Conservation (phyloP, 1,140 invertebrate species). For the Conus betulinus region DNA sequence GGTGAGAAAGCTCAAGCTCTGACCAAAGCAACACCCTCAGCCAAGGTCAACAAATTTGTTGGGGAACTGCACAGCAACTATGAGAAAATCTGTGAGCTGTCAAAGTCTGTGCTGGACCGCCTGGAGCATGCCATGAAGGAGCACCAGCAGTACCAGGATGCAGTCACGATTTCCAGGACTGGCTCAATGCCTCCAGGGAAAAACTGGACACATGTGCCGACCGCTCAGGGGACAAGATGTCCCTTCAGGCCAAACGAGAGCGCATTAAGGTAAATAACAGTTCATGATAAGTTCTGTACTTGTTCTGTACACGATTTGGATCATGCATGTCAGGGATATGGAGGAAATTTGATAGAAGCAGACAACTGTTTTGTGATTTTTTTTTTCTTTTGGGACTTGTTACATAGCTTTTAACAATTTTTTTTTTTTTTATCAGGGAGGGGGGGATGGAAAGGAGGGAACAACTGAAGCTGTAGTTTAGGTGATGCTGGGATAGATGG, state of each 20-base stretch:
- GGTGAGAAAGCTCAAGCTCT: constrained; percentile 93
- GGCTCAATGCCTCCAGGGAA: constrained; percentile 90
- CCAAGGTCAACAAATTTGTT: constrained; percentile 84
- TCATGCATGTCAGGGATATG: too few relatives aligned
- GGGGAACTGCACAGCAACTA: constrained; percentile 93
- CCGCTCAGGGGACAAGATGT: constrained; percentile 89
- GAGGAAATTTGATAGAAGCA: too few relatives aligned
- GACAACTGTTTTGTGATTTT: too few relatives aligned
- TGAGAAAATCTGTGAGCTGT: constrained; percentile 90
- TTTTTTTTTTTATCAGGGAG: too few relatives aligned
- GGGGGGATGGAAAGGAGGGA: too few relatives aligned
- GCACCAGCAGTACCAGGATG: constrained; percentile 91
- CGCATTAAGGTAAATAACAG: constrained; percentile 82
- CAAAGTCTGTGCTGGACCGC: constrained; percentile 88
- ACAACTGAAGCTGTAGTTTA: too few relatives aligned
- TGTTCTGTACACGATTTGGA: background rate
- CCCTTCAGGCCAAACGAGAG: constrained; percentile 92
- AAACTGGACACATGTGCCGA: constrained; percentile 92
- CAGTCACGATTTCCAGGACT: constrained; percentile 91
- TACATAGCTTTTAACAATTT: too few relatives aligned
- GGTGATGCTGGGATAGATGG: too few relatives aligned
- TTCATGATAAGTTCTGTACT: constrained; percentile 76
- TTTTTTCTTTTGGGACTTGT: too few relatives aligned
- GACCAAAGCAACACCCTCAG: constrained; percentile 79
- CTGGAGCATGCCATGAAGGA: constrained; percentile 90